phyloP scores from a whole-genome alignment of 2,888 invertebrate genomes.

The Elegia similella region DNA sequence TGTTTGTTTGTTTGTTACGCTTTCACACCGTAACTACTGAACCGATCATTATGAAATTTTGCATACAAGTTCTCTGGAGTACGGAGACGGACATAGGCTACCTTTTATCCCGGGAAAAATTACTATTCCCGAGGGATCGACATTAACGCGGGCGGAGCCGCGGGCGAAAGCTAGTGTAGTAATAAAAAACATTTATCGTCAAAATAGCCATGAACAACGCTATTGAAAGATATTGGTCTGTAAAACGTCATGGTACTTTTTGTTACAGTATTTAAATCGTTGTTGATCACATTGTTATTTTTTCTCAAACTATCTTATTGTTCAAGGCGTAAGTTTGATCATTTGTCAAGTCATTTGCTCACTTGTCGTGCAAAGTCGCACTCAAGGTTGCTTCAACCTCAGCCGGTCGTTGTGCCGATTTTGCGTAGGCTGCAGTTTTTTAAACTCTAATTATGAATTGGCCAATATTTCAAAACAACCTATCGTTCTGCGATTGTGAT shows the following conservation, averaged over 20 bases:
- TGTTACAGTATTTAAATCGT: background rate
- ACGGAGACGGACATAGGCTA: too few relatives aligned
- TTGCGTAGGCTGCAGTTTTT: constrained; percentile 42
- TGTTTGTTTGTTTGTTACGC: too few relatives aligned
- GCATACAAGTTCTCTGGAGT: too few relatives aligned
- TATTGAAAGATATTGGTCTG: background rate
- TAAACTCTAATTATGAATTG: constrained; percentile 18
- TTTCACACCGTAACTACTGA: too few relatives aligned
- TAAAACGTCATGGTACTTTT: background rate
- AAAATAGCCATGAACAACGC: background rate
- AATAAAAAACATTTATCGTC: too few relatives aligned
- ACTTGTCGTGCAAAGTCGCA: constrained; percentile 34
- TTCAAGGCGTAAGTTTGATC: background rate
- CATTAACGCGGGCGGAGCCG: too few relatives aligned
- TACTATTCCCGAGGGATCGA: too few relatives aligned
- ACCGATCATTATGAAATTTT: too few relatives aligned
- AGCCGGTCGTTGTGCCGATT: constrained; percentile 42
- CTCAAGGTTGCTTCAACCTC: constrained; percentile 43
- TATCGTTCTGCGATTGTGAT: constrained; percentile 25
- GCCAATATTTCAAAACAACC: constrained; percentile 13
- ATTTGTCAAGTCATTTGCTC: constrained; percentile 27
- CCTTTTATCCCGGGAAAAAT: too few relatives aligned
- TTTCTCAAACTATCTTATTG: constrained; percentile 8
- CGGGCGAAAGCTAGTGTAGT: too few relatives aligned
- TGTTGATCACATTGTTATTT: background rate